phyloP scores from a whole-genome alignment of 53 echinoderm and acorn worm genomes.

The Patiria pectinifera region DNA sequence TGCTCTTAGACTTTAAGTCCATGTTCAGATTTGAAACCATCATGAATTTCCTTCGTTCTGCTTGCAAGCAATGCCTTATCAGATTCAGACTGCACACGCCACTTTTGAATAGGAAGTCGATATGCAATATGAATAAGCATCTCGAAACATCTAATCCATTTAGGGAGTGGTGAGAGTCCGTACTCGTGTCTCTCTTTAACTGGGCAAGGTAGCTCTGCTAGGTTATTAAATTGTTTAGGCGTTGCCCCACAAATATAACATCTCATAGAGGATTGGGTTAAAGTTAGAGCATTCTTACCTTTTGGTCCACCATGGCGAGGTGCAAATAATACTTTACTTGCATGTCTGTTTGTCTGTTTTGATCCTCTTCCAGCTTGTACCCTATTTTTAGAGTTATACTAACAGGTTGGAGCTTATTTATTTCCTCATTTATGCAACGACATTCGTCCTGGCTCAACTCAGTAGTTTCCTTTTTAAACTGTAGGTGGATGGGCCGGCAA shows the following conservation, averaged over 20 bases:
- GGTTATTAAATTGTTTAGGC: slow-evolving; percentile 36
- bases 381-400: slow-evolving; percentile 56
- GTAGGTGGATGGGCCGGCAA: slow-evolving; percentile 43
- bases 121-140: slow-evolving; percentile 70
- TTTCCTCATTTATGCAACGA: no score
- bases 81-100: slow-evolving; percentile 53
- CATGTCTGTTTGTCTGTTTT: neutral
- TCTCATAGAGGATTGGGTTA: slow-evolving; percentile 46
- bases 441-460: neutral
- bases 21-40: slow-evolving; percentile 36
- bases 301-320: slow-evolving; percentile 56
- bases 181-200: slow-evolving; percentile 31
- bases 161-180: slow-evolving; percentile 63
- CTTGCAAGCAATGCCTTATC: slow-evolving; percentile 13
- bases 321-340: slow-evolving; percentile 60
- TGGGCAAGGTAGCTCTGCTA: slow-evolving; percentile 23
- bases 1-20: slow-evolving; percentile 33
- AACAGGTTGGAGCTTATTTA: slow-evolving; percentile 37
- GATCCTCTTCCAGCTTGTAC: neutral
- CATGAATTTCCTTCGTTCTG: slow-evolving; percentile 24
- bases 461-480: slow-evolving; percentile 51
- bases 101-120: slow-evolving; percentile 40
- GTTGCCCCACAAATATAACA: slow-evolving; percentile 60
- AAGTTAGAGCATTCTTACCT: slow-evolving; percentile 44
- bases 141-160: slow-evolving; percentile 68